A percentile compares a stretch with the other conserved stretches of the same genome.
These are phyloP conservation scores for Acanthurus leucopareius DNA, from an alignment of 2,797 vertebrate species.

Conservation along the genomic window DNA sequence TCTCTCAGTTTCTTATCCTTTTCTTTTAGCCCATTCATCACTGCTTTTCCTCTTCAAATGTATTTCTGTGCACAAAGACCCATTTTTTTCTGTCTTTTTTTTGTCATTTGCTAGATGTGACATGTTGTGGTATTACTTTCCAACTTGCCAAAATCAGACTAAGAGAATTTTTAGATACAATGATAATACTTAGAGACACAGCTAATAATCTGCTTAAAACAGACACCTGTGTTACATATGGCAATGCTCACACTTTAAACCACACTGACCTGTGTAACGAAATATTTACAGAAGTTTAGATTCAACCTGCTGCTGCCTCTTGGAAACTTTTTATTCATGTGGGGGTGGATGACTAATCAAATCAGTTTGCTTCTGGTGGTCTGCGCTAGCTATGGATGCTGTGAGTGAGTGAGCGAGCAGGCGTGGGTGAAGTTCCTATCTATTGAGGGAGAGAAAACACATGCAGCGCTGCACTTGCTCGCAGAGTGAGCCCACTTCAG, in stretches of 20 bases:
- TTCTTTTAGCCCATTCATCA: conserved; percentile 64
- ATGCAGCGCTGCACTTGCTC: conserved; percentile 66
- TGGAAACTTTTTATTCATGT: conserved; percentile 67
- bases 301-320: conserved; percentile 58
- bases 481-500: conserved; percentile 76
- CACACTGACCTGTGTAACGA: not conserved
- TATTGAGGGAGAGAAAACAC: conserved; percentile 71
- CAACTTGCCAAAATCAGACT: conserved; percentile 5
- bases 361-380: conserved; percentile 72
- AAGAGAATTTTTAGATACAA: conserved; percentile 29
- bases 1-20: conserved; percentile 48
- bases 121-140: conserved; percentile 12
- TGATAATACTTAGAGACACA: conserved; percentile 27
- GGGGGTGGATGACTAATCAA: conserved; percentile 80
- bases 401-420: conserved; percentile 57
- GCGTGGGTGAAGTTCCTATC: conserved; percentile 79
- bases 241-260: not conserved
- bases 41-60: conserved; percentile 42
- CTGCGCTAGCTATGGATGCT: conserved; percentile 65
- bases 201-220: conserved; percentile 12
- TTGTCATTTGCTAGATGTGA: conserved; percentile 23
- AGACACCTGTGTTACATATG: not conserved
- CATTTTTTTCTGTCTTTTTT: conserved; percentile 37
- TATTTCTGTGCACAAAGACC: conserved; percentile 4
- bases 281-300: conserved; percentile 49